Evolutionary conservation across 2,888 invertebrate genomes (phyloP), one percentile per base, ranked within the genome.

Genomic region (Willowsia nigromaculata): DNA sequence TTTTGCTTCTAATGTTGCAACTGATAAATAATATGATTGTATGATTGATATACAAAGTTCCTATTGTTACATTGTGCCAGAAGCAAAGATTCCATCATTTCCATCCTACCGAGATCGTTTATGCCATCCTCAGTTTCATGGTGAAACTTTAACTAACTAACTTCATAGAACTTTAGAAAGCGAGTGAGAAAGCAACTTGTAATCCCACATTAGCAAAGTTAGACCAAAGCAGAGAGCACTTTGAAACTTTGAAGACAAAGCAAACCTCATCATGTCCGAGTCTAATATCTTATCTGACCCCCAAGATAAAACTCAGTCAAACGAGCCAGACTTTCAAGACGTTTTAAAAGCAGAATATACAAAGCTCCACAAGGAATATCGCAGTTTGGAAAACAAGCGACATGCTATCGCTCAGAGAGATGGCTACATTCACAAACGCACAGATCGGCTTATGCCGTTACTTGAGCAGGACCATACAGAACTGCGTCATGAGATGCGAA

Each of bases 381-480:
- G 86, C 15, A 22, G 6, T 1, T 65, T 86, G n/a, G 86, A 86
- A 80, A 65, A 86, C 27, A 80, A 80, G 6, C 65, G 86, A 15
- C 86, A 53, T 47, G 53, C 18, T 9, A 68, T 78, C n/a, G 86
- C 86, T 37, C 76, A 85, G 3, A 0, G 25, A 85, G 85, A 85
- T 22, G 84, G 74, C 1, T 18, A 30, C 13, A 37, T 84, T 53
- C 37, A 40, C 5, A 80, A 22, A 4, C 18, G 37, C 7, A 37
- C 86, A 0, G 78, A 65, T 22, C 9, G 33, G 7, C 4, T 78
- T 7, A 11, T 86, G 15, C 86, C 86, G 0, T 3, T 86, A 22
- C 94, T 96, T 47, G 95, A 95, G 91, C 94, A 94, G 25, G 96
- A 96, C 92, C 95, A 96, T 90, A 95, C 95, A 11, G 96, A 96